Base-by-base conservation (phyloP, 2,888 invertebrate species). In the Platypus cylindrus region DNA sequence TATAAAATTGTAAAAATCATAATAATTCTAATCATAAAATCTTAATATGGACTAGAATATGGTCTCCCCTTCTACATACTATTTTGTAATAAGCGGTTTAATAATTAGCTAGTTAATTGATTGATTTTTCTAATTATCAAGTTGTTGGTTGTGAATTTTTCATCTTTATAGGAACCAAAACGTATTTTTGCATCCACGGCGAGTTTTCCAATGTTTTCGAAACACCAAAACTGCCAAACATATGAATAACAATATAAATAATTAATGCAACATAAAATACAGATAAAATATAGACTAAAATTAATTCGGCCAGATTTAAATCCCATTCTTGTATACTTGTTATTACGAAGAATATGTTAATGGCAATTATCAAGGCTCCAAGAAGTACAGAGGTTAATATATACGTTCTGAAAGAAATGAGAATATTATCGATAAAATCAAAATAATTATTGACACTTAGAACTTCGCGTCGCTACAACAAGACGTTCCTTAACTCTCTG, bases 271-370 rank as follows among this genome's bases (percentile, higher is more conserved):
- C 41, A 33, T 53, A 53, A 9, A 40, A 17, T 5, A 47, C 26
- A 4, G 48, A 45, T 12, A 40, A 4, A 5, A 52, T 18, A 16
- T 43, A 43, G 14, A 53, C 42, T 2, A 43, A 8, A n/a, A 43
- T 27, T 12, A 48, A 26, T 7, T 41, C 24, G 5, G 24, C 18
- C 9, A 31, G 28, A 20, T 38, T 28, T 4, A 66, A 49, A 5
- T 70, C 49, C 2, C 57, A 49, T 4, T 62, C 55, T 11, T 62
- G 49, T 1, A 79, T 68, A 46, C 71, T 73, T 32, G 65, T 66
- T 8, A 68, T 58, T n/a, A 84, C 80, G 59, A 85, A 85, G 55
- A 72, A 84, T 45, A 83, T 64, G 58, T 87, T 87, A 48, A 87
- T 85, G 3, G 59, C 62, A 49, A 86, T 78, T 8, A 86, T 78